Conservation (phyloP, 2,888 invertebrate species). For the Poecilus cupreus region DNA sequence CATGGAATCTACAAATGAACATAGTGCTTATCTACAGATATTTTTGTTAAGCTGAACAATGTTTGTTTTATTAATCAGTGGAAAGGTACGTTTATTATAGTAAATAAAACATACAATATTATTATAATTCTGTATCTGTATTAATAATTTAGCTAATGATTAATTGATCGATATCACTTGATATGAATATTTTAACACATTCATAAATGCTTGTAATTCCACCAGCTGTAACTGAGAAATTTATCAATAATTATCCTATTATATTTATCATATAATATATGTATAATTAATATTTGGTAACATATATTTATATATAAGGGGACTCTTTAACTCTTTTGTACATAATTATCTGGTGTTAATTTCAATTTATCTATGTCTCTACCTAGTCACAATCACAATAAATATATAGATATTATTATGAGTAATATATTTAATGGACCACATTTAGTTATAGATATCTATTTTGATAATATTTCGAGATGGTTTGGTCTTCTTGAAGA, state of each 20-base stretch:
- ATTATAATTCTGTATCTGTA: constrained; percentile 53
- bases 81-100: constrained; percentile 32
- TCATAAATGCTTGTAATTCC: constrained; percentile 52
- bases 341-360: constrained; percentile 72
- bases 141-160: constrained; percentile 58
- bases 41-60: constrained; percentile 47
- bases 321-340: constrained; percentile 67
- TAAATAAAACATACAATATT: constrained; percentile 32
- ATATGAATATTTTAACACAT: constrained; percentile 66
- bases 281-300: constrained; percentile 53
- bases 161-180: constrained; percentile 71
- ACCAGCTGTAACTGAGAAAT: constrained; percentile 54
- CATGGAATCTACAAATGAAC: constrained; percentile 46
- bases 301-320: constrained; percentile 52
- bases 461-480: constrained; percentile 56
- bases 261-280: constrained; percentile 49
- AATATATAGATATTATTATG: constrained; percentile 66
- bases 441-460: constrained; percentile 65
- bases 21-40: constrained; percentile 46
- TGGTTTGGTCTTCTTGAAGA: constrained; percentile 40
- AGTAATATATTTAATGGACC: constrained; percentile 66
- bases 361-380: constrained; percentile 63
- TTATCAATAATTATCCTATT: constrained; percentile 51
- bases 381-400: constrained; percentile 71
- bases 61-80: constrained; percentile 7